phyloP scores from a whole-genome alignment of 2,113 vertebrate species.

The Grus americana region DNA sequence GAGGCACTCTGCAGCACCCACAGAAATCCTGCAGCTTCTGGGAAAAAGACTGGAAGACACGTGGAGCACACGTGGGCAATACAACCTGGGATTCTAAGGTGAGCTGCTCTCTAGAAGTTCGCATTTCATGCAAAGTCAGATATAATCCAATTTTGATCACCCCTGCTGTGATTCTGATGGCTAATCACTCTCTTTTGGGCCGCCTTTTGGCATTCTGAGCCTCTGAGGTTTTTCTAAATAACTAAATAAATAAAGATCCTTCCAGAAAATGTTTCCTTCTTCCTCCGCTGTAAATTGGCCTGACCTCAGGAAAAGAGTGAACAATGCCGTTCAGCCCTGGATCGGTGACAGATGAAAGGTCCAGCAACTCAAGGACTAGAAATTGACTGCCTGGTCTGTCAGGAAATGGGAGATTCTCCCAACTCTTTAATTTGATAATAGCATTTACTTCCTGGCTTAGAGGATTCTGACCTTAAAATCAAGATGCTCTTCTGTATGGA shows the following conservation, averaged over 20 bases:
- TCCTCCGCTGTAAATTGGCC: conserved; percentile 50
- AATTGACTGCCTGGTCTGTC: neutral
- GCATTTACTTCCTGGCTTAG: conserved; percentile 27
- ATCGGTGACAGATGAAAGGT: conserved; percentile 36
- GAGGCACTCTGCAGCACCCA: neutral
- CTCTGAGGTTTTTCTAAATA: neutral
- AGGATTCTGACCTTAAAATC: conserved; percentile 48
- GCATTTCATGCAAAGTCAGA: neutral
- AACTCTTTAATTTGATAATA: conserved; percentile 53
- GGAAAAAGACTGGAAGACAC: neutral
- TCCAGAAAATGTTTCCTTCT: conserved; percentile 32
- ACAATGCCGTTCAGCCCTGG: conserved; percentile 51
- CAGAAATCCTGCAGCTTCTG: neutral
- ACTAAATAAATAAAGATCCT: conserved; percentile 5
- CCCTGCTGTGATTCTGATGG: neutral
- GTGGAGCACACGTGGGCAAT: neutral
- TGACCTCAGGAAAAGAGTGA: conserved; percentile 59
- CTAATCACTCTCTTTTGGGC: neutral
- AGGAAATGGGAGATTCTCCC: conserved; percentile 58
- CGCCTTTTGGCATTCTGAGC: neutral
- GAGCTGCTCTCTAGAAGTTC: neutral
- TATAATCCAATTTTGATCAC: neutral
- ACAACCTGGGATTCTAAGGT: neutral
- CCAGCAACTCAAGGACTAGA: neutral
- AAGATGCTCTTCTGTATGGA: conserved; percentile 32